A percentile compares a stretch with the other conserved stretches of the same genome.
Evolutionary conservation across 2,888 invertebrate genomes (phyloP).

Genomic region (Sclerodermus sp.): DNA sequence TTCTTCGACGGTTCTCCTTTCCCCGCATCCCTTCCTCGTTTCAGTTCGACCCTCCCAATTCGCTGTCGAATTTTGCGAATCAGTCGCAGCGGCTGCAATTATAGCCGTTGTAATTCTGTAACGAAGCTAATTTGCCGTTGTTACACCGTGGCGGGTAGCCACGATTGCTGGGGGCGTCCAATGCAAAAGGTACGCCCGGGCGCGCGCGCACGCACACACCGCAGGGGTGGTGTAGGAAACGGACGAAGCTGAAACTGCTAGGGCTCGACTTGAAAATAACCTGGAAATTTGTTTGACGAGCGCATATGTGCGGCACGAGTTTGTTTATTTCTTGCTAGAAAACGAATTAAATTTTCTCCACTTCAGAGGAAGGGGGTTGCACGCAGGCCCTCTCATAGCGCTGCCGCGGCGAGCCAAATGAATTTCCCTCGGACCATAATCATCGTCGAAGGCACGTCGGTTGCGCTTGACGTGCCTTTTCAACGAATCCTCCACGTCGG

Average conservation of each 20-base stretch:
- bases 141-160: constrained; percentile 20
- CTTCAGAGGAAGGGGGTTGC: neutral
- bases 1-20: too few relatives aligned
- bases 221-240: neutral
- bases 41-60: too few relatives aligned
- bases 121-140: constrained; percentile 38
- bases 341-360: neutral
- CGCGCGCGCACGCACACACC: constrained; percentile 3
- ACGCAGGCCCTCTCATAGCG: neutral
- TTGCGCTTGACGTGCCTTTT: too few relatives aligned
- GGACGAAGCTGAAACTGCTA: constrained; percentile 22
- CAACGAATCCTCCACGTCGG: too few relatives aligned
- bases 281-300: neutral
- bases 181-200: constrained; percentile 17
- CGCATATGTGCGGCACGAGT: neutral
- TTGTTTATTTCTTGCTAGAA: neutral
- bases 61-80: constrained; percentile 17
- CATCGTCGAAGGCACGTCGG: too few relatives aligned
- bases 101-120: constrained; percentile 30
- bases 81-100: constrained; percentile 17
- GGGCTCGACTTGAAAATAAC: constrained; percentile 21
- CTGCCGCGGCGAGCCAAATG: too few relatives aligned
- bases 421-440: too few relatives aligned
- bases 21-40: too few relatives aligned
- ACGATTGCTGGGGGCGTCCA: constrained; percentile 21